These are phyloP conservation scores for Leistus spinibarbis DNA, from an alignment of 2,888 invertebrate species.

Conservation along the genomic window DNA sequence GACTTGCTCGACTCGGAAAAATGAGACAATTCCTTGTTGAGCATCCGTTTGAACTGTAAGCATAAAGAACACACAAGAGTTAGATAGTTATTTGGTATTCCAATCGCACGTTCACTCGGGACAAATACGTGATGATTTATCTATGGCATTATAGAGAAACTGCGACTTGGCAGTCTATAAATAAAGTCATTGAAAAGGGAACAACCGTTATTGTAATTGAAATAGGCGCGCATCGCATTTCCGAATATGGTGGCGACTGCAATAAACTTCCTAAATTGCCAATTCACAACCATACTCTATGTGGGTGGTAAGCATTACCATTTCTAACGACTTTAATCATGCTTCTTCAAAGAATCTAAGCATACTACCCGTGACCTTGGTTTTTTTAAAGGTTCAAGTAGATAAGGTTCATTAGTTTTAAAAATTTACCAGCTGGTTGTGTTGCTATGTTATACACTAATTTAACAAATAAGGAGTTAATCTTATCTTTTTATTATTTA, in stretches of 20 bases:
- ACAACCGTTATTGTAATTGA: neutral
- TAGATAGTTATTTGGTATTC: neutral
- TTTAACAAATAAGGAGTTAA: neutral
- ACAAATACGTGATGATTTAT: conserved; percentile 10
- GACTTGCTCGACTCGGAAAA: conserved; percentile 99
- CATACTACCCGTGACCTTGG: conserved; percentile 12
- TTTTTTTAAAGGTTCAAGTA: too few relatives aligned
- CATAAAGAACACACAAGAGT: conserved; percentile 49
- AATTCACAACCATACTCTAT: neutral
- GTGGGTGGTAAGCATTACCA: conserved; percentile 26
- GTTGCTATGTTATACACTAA: neutral
- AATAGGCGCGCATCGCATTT: conserved; percentile 15
- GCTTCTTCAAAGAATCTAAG: conserved; percentile 4
- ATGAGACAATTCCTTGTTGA: conserved; percentile 98
- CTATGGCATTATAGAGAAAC: neutral
- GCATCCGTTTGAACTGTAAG: conserved; percentile 98
- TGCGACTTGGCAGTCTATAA: neutral
- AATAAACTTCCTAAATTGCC: conserved; percentile 11
- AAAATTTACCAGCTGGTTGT: too few relatives aligned
- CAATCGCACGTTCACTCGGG: neutral
- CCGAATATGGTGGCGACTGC: conserved; percentile 23
- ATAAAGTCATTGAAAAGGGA: neutral
- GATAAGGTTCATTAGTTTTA: too few relatives aligned
- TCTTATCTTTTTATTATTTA: neutral
- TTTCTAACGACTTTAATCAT: conserved; percentile 20